phyloP scores from a whole-genome alignment of 1,140 invertebrate species.

The Mercenaria mercenaria region DNA sequence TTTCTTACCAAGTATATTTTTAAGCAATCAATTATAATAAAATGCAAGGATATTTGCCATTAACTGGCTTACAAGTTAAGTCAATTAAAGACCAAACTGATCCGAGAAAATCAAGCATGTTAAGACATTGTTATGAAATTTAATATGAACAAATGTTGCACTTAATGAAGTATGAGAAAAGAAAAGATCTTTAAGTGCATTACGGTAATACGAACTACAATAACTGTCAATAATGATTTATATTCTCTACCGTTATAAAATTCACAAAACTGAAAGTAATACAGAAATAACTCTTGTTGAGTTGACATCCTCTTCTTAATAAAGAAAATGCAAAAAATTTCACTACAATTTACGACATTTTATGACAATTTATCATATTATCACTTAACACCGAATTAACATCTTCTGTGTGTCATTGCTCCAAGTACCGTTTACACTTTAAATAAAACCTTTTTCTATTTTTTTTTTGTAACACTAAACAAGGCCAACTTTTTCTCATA shows the following conservation, averaged over 20 bases:
- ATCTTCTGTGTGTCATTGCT: background rate
- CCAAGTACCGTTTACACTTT: background rate
- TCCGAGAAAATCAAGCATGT: background rate
- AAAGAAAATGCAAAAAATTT: too few species aligned
- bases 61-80: background rate
- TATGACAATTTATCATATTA: background rate
- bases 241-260: background rate
- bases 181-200: background rate
- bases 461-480: too few species aligned
- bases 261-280: background rate
- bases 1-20: background rate
- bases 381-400: background rate
- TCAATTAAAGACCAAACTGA: background rate
- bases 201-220: background rate
- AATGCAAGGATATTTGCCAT: background rate
- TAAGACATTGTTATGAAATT: constrained; percentile 15
- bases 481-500: too few species aligned
- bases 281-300: background rate
- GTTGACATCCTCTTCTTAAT: background rate
- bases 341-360: too few species aligned
- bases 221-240: constrained; percentile 7
- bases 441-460: too few species aligned
- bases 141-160: background rate
- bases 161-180: background rate
- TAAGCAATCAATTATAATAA: constrained; percentile 17